Percentiles rank a stretch among this genome's conserved stretches.
phyloP scores from a whole-genome alignment of 2,797 vertebrate species.

The Pyrocephalus nanus region DNA sequence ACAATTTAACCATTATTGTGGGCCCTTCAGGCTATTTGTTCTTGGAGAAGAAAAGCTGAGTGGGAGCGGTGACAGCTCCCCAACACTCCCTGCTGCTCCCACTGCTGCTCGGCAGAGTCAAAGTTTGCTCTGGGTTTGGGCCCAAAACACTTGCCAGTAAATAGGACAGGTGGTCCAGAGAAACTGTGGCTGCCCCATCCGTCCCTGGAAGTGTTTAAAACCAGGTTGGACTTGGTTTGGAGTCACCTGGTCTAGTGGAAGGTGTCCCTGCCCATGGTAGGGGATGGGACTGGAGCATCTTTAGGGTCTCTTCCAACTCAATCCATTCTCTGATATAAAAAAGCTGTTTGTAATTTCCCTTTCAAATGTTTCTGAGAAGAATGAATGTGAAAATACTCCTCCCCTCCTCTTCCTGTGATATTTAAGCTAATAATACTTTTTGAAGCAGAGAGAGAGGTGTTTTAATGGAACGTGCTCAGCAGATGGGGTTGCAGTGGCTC shows the following conservation, averaged over 20 bases:
- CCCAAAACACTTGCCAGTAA: background rate
- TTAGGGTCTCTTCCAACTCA: background rate
- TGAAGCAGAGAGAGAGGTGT: background rate
- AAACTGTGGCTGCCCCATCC: background rate
- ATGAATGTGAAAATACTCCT: background rate
- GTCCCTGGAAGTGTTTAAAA: background rate
- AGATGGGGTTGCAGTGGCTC: constrained; percentile 21
- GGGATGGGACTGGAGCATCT: background rate
- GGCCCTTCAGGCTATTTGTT: background rate
- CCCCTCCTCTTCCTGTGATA: background rate
- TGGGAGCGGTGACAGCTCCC: background rate
- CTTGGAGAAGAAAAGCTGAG: background rate
- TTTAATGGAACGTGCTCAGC: background rate
- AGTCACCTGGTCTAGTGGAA: background rate
- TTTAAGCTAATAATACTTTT: background rate
- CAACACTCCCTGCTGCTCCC: background rate
- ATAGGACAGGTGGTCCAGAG: background rate
- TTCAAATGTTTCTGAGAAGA: background rate
- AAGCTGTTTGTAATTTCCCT: background rate
- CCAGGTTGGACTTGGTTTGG: background rate
- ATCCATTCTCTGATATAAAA: background rate
- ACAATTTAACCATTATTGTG: background rate
- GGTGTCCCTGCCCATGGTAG: background rate
- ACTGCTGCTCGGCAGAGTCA: background rate
- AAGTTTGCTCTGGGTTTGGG: background rate